Evolutionary conservation across 2,888 invertebrate species (phyloP).

Genomic region (Ptychoptera contaminata): DNA sequence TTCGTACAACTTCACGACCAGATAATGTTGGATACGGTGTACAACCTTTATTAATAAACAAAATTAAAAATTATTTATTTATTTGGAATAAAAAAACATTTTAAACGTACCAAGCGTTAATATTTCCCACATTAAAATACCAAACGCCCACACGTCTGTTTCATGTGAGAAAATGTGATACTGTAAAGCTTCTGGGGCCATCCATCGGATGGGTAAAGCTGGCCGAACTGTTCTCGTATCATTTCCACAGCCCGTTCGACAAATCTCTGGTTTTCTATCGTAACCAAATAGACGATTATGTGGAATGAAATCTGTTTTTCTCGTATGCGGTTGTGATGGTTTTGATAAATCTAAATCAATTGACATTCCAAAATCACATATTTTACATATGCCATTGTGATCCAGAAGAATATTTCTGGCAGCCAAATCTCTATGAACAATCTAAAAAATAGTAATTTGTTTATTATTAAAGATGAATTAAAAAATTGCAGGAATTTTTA

Average conservation of each 20-base stretch:
- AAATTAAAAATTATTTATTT: not conserved
- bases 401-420: slow-evolving; percentile 70
- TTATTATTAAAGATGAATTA: not conserved
- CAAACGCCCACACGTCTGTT: slow-evolving; percentile 78
- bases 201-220: slow-evolving; percentile 44
- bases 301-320: slow-evolving; percentile 17
- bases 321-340: slow-evolving; percentile 18
- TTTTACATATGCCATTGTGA: slow-evolving; percentile 74
- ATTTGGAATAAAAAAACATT: slow-evolving; percentile 1
- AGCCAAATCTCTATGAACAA: slow-evolving; percentile 72
- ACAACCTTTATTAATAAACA: slow-evolving; percentile 41
- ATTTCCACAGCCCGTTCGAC: slow-evolving; percentile 6
- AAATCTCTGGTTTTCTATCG: not conserved
- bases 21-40: slow-evolving; percentile 77
- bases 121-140: slow-evolving; percentile 75
- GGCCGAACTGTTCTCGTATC: slow-evolving; percentile 17
- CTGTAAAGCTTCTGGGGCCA: slow-evolving; percentile 70
- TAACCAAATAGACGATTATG: slow-evolving; percentile 13
- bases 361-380: slow-evolving; percentile 79
- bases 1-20: slow-evolving; percentile 66
- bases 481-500: slow-evolving; percentile 25
- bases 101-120: slow-evolving; percentile 52
- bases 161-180: slow-evolving; percentile 66
- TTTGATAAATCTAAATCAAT: slow-evolving; percentile 37
- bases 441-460: slow-evolving; percentile 33